Base-by-base conservation (phyloP, 2,797 vertebrate genomes). In the Scolopax rusticola region DNA sequence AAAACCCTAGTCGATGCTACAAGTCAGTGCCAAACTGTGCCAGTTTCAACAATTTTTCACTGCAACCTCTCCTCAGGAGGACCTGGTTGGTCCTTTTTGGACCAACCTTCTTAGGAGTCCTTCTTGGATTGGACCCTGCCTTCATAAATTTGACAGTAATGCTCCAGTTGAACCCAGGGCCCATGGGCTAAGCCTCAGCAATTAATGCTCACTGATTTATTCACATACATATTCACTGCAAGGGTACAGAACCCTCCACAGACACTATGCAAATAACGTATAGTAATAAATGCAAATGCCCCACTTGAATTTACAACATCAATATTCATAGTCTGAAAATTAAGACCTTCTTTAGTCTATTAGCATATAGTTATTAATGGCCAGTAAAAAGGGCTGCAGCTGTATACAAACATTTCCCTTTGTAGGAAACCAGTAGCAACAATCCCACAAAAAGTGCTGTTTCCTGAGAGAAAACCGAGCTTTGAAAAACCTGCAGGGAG, bases 191-290 rank as follows among this genome's bases (percentile, higher is more conserved):
- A 88, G 61, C 76, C 85, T 78, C 69, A 90, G 79, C 77, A 96
- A 76, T 87, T 86, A 93, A 65, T 53, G 63, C 74, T 88, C 54
- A 20, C 33, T 78, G 79, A 93, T 93, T 88, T 90, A 88, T 86
- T 83, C 89, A 68, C 50, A 74, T 74, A 45, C 38, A 61, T 81
- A 91, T 85, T 81, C 67, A 91, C 77, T 57, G 33, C 95, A 68
- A 59, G 83, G 83, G 78, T 74, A 79, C 43, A 84, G 85, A 93
- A 87, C 19, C 30, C 68, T 94, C 90, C 2, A 6, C 80, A 93
- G 93, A 95, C 50, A 41, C 87, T 65, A 28, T 76, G 91, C 83
- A 93, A 95, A 95, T 89, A 94, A 79, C 11, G 32, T 74, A 38
- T 33, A 81, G 74, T 67, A 70, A 82, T 74, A 95, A 94, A 82